These are phyloP conservation scores for Emydoidea blandingii DNA, from an alignment of 2,797 vertebrate species.

Conservation along the genomic window DNA sequence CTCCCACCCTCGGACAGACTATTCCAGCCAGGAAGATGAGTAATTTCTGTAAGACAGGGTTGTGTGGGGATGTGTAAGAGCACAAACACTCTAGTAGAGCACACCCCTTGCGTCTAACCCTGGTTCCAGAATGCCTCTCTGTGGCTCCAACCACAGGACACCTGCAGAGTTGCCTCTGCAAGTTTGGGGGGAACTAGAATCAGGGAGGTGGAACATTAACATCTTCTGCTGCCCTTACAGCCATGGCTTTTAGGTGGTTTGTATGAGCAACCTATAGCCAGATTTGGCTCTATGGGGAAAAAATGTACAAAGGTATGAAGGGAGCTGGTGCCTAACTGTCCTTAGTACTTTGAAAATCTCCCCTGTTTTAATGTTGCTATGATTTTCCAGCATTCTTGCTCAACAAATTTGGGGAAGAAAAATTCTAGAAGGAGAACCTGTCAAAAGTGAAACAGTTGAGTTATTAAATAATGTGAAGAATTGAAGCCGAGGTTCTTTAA, in stretches of 20 bases:
- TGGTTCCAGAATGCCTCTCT: accelerated
- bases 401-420: neutral
- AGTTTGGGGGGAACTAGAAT: neutral
- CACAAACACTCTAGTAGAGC: neutral
- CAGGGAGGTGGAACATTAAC: neutral
- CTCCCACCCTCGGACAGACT: neutral
- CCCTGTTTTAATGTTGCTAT: neutral
- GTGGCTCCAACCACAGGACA: neutral
- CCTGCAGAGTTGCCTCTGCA: neutral
- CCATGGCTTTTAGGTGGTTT: neutral
- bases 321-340: neutral
- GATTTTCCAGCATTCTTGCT: neutral
- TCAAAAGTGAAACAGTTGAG: neutral
- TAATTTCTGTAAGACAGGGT: neutral
- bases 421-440: neutral
- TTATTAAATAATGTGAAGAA: neutral
- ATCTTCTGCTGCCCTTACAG: neutral
- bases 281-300: neutral
- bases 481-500: neutral
- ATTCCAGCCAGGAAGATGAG: neutral
- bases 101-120: neutral
- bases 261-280: neutral
- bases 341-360: neutral
- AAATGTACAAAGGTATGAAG: neutral
- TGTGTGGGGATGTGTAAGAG: neutral